phyloP scores from a whole-genome alignment of 2,888 invertebrate species.

The Polydrusus pterygomalis region DNA sequence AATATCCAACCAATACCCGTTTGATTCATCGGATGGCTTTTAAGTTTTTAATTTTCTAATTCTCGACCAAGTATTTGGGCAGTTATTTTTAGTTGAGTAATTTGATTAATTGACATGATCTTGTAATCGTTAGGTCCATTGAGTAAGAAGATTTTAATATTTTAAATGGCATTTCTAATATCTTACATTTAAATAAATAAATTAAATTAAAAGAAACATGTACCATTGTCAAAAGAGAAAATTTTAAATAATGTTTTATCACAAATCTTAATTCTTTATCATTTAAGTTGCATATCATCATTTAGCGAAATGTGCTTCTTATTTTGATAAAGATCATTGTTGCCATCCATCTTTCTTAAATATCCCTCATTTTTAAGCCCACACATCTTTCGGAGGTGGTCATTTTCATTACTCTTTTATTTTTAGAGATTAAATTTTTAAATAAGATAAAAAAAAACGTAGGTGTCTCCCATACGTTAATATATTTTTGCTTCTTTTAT shows the following conservation, averaged over 20 bases:
- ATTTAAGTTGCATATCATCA: constrained; percentile 52
- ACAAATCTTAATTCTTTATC: constrained; percentile 47
- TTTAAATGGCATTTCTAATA: too few relatives aligned
- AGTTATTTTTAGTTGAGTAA: too few relatives aligned
- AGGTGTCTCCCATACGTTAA: constrained; percentile 1
- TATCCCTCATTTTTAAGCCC: constrained; percentile 54
- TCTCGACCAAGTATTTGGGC: too few relatives aligned
- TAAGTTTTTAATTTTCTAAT: too few relatives aligned
- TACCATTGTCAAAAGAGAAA: constrained; percentile 16
- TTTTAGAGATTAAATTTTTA: constrained; percentile 27
- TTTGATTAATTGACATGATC: too few relatives aligned
- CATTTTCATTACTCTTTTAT: constrained; percentile 41
- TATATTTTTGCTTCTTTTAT: neutral
- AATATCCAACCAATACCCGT: too few relatives aligned
- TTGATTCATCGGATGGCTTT: too few relatives aligned
- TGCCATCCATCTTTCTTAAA: constrained; percentile 55
- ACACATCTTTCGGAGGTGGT: constrained; percentile 48
- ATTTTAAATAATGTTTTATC: constrained; percentile 35
- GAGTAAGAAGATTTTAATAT: too few relatives aligned
- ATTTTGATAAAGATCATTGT: constrained; percentile 54
- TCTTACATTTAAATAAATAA: too few relatives aligned
- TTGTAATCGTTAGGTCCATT: too few relatives aligned
- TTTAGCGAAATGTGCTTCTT: constrained; percentile 54
- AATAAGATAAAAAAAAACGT: constrained; percentile 8
- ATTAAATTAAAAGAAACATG: neutral